Evolutionary conservation across 2,113 vertebrate genomes (phyloP).

Genomic region (Lagopus leucura): DNA sequence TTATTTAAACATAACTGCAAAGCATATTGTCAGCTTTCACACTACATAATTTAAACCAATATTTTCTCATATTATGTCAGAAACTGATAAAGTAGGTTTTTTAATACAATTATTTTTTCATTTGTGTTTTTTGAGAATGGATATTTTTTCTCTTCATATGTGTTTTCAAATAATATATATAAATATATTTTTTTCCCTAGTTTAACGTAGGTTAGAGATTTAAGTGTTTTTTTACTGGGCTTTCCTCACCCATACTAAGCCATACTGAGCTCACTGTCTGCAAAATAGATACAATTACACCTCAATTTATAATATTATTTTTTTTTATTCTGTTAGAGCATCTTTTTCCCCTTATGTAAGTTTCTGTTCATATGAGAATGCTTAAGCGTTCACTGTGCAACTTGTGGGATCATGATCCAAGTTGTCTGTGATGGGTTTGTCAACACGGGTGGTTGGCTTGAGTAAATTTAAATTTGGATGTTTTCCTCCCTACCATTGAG

Average conservation of each 20-base stretch:
- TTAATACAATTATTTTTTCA: background rate
- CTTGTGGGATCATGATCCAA: background rate
- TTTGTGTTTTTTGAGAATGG: background rate
- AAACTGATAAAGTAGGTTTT: background rate
- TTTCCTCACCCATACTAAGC: background rate
- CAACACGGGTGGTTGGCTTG: background rate
- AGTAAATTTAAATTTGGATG: background rate
- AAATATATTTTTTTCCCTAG: background rate
- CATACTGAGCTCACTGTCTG: background rate
- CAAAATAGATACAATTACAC: background rate
- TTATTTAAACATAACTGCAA: conserved; percentile 36
- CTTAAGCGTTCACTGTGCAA: background rate
- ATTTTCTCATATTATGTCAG: background rate
- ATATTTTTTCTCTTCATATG: background rate
- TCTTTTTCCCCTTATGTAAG: background rate
- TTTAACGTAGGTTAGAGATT: background rate
- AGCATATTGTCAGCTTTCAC: conserved; percentile 56
- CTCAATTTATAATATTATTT: background rate
- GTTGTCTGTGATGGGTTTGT: background rate
- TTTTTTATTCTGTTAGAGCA: background rate
- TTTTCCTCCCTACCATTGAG: background rate
- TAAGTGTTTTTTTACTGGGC: background rate
- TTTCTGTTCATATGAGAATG: background rate
- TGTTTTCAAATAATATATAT: background rate
- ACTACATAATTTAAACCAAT: conserved; percentile 37